Evolutionary conservation across 2,888 invertebrate species (phyloP).

Genomic region (Tromatobia lineatoria): DNA sequence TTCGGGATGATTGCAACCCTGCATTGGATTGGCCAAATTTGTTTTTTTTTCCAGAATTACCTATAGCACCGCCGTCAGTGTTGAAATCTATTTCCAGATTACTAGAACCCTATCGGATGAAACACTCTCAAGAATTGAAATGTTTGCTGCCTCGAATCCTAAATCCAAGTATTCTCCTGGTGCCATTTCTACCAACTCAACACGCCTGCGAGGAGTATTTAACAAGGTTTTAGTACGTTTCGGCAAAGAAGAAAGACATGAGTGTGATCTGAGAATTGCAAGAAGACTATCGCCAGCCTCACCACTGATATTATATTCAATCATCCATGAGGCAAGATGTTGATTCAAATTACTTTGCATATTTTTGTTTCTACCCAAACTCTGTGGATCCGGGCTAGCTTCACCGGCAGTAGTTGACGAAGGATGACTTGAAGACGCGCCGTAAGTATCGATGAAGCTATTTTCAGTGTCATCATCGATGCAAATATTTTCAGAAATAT

Average conservation of each 20-base stretch:
- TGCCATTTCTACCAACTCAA: constrained; percentile 6
- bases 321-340: constrained; percentile 18
- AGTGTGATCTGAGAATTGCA: constrained; percentile 10
- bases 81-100: constrained; percentile 25
- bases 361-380: no score
- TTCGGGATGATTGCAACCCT: constrained; percentile 58
- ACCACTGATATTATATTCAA: constrained; percentile 28
- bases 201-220: constrained; percentile 13
- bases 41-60: constrained; percentile 38
- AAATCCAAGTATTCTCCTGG: constrained; percentile 51
- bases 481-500: no score
- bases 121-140: no score
- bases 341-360: neutral
- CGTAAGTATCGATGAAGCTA: no score
- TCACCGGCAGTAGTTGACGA: neutral
- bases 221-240: constrained; percentile 25
- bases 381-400: no score
- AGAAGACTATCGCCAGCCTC: constrained; percentile 31
- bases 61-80: constrained; percentile 28
- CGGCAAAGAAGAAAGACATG: constrained; percentile 29
- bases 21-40: constrained; percentile 61
- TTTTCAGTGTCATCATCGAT: no score
- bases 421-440: no score
- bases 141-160: constrained; percentile 4
- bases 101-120: no score